phyloP scores from a whole-genome alignment of 2,888 invertebrate genomes.

The Heptascelio sp. region DNA sequence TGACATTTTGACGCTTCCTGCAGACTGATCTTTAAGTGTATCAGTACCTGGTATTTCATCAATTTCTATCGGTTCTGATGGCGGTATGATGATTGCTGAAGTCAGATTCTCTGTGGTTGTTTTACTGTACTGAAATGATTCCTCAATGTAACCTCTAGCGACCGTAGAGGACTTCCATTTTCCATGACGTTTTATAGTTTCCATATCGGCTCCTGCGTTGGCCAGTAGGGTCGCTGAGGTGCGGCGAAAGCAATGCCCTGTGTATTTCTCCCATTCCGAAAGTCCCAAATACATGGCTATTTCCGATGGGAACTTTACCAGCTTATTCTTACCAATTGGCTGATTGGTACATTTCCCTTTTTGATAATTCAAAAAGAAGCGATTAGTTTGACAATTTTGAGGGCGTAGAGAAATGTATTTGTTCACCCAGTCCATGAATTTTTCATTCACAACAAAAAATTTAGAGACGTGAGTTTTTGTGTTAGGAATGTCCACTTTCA shows the following conservation, averaged over 20 bases:
- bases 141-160: background rate
- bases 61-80: conserved; percentile 12
- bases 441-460: conserved; percentile 15
- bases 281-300: conserved; percentile 15
- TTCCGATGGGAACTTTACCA: background rate
- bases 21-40: conserved; percentile 1
- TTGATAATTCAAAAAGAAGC: conserved; percentile 21
- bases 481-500: conserved; percentile 32
- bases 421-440: background rate
- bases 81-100: conserved; percentile 9
- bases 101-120: conserved; percentile 4
- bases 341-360: conserved; percentile 10
- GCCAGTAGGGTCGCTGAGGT: conserved; percentile 64
- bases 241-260: conserved; percentile 42
- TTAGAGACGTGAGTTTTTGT: conserved; percentile 21
- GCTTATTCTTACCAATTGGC: conserved; percentile 1
- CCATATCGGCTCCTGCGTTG: conserved; percentile 62
- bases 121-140: background rate
- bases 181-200: conserved; percentile 55
- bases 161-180: conserved; percentile 43
- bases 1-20: conserved; percentile 12
- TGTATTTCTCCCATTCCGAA: conserved; percentile 41
- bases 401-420: conserved; percentile 4
- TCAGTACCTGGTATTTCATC: conserved; percentile 1
- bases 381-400: background rate